Evolutionary conservation across 1,140 invertebrate species (phyloP).

Genomic region (Drosophila trapezifrons): DNA sequence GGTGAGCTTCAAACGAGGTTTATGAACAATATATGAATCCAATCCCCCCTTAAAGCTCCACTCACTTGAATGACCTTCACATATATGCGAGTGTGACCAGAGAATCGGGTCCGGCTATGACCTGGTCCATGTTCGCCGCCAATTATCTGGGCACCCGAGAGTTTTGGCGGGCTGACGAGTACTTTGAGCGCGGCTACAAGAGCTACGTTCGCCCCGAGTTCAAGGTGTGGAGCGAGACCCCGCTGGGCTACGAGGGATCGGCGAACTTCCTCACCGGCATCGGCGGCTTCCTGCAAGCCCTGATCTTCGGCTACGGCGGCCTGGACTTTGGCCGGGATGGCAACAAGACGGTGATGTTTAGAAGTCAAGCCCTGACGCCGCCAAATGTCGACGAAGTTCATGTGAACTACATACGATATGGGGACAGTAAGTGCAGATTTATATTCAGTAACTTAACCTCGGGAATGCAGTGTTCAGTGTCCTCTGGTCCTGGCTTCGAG

Average conservation of each 20-base stretch:
- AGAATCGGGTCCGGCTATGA: conserved; percentile 86
- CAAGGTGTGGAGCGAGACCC: conserved; percentile 85
- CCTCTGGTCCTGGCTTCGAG: conserved; percentile 19
- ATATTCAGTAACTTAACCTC: conserved; percentile 15
- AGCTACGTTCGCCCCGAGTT: conserved; percentile 86
- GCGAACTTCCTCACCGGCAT: conserved; percentile 86
- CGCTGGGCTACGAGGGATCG: conserved; percentile 84
- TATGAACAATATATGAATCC: background rate
- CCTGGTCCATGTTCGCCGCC: conserved; percentile 86
- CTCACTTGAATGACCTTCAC: conserved; percentile 85
- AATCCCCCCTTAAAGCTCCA: conserved; percentile 20
- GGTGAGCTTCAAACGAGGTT: conserved; percentile 20
- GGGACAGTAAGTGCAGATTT: conserved; percentile 29
- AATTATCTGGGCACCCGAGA: conserved; percentile 84
- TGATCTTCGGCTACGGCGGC: conserved; percentile 86
- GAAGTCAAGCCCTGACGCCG: conserved; percentile 3
- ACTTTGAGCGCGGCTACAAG: conserved; percentile 85
- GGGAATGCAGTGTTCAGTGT: conserved; percentile 18
- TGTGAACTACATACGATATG: conserved; percentile 50
- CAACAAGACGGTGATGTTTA: conserved; percentile 23
- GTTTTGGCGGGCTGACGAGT: conserved; percentile 73
- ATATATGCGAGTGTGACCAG: conserved; percentile 86
- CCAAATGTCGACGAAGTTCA: conserved; percentile 49
- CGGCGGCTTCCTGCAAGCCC: conserved; percentile 86
- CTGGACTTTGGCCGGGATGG: conserved; percentile 84